Base-by-base conservation (phyloP, 1,140 invertebrate genomes). In the Hypothenemus hampei region DNA sequence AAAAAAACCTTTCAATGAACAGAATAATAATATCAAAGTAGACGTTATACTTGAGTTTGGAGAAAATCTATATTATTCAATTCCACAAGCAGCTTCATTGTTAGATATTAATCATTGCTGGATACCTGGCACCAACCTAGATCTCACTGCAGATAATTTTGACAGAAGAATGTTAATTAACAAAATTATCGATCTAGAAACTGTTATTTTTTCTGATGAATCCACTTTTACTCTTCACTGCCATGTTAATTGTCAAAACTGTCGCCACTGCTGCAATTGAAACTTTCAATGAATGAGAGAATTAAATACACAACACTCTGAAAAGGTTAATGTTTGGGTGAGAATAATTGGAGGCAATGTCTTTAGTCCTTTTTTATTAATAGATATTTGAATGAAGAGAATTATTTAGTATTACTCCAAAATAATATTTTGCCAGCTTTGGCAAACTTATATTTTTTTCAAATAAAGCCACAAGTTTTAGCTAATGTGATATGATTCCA, bases 121-220 rank as follows among this genome's bases (percentile, higher is more conserved):
- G 18, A 22, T 2, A 16, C 7, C n/a, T 7, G 15, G 15, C 29
- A 21, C 31, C 37, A 52, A 50, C 31, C 26, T 44, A 60, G 46
- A 59, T 31, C 19, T 49, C 33, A 33, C 43, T 15, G 48, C 51
- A 60, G 53, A 57, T 47, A 48, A 52, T 52, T 51, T 44, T 18
- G 26, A 6, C 5, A 29, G 5, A 59, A 29, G 58, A 52, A 39
- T 10, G 39, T 31, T 57, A 51, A 20, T 24, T 57, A 43, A 43
- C 39, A 53, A 54, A 40, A 43, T 51, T 20, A 59, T 49, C 36
- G 18, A 53, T 47, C 53, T 41, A 45, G 29, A 60, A 47, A 15
- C 46, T 57, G 22, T 60, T 57, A 47, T 62, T 22, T 62, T 62
- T 60, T 62, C 58, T 48, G 58, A 55, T 58, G 26, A 55, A 11